Conservation (phyloP, 2,888 invertebrate genomes). For the Drosophila nr. perissopoda region DNA sequence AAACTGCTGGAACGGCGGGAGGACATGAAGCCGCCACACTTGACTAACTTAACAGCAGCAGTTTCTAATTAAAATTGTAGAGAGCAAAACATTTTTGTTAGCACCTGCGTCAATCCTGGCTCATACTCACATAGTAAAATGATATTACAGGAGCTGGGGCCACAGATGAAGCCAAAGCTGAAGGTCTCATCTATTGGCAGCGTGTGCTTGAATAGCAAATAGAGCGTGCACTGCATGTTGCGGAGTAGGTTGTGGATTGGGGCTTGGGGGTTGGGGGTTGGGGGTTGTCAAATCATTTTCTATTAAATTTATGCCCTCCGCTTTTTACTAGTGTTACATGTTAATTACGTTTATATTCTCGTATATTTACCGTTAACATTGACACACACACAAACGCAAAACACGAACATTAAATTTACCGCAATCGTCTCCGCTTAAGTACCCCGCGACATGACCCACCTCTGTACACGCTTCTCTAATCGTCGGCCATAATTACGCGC, state of each 20-base stretch:
- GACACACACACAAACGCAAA: slow-evolving; percentile 11
- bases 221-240: slow-evolving; percentile 43
- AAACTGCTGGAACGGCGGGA: slow-evolving; percentile 7
- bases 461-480: slow-evolving; percentile 47
- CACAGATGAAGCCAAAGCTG: neutral
- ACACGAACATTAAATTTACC: slow-evolving; percentile 23
- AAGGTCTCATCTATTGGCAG: slow-evolving; percentile 48
- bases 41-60: slow-evolving; percentile 71
- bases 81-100: slow-evolving; percentile 51
- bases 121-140: neutral
- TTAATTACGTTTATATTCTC: slow-evolving; percentile 64
- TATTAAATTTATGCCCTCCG: slow-evolving; percentile 68
- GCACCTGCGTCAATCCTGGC: slow-evolving; percentile 45
- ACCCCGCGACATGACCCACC: slow-evolving; percentile 2
- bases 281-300: slow-evolving; percentile 62
- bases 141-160: neutral
- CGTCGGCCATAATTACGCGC: slow-evolving; percentile 70
- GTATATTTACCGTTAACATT: slow-evolving; percentile 55
- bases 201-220: slow-evolving; percentile 74
- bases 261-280: neutral
- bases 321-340: slow-evolving; percentile 66
- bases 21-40: slow-evolving; percentile 46
- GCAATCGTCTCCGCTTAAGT: neutral
- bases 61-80: slow-evolving; percentile 76
- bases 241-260: neutral